Evolutionary conservation across 1,140 invertebrate genomes (phyloP), one percentile per base, ranked within the genome.

Genomic region (Mactra quadrangularis): DNA sequence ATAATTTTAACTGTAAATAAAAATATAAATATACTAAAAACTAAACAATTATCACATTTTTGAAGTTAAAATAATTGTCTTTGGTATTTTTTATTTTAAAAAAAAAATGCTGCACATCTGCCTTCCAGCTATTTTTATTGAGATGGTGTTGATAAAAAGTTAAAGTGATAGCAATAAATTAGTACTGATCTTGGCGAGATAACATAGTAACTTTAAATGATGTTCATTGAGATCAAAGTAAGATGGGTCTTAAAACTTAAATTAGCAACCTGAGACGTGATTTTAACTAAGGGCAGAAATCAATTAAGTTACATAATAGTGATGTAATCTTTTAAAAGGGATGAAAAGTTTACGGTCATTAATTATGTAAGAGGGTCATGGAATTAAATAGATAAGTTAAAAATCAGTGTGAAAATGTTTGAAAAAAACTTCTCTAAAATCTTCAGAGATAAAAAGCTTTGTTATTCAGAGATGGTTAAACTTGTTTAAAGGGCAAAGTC

Each of bases 331-430:
- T 31, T 75, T n/a, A 60, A 75, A 60, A n/a, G 38, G 72, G 53
- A 75, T 76, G n/a, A 64, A 60, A 62, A 76, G 55, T 47, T 76
- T 75, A 45, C 47, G 45, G 38, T 25, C 38, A n/a, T 6, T 27
- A 27, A 45, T 76, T 76, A 60, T 60, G 57, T 64, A 60, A 76
- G 29, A 27, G 19, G 31, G 62, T 64, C 57, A 25, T 22, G 59
- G 38, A 45, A 52, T 64, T 75, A 38, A 76, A 76, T 45, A 76
- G 74, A 76, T 76, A 76, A 76, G 59, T 76, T 53, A 60, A 55
- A 71, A 62, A 62, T 41, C 38, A 72, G 22, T 72, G 25, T n/a
- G 70, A 57, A 60, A 60, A 17, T 3, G 25, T 45, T 29, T 57
- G 38, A 62, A 62, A 62, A 62, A 45, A 50, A 45, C 17, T n/a